phyloP scores from a whole-genome alignment of 2,797 vertebrate species.

The Tangara arthus region DNA sequence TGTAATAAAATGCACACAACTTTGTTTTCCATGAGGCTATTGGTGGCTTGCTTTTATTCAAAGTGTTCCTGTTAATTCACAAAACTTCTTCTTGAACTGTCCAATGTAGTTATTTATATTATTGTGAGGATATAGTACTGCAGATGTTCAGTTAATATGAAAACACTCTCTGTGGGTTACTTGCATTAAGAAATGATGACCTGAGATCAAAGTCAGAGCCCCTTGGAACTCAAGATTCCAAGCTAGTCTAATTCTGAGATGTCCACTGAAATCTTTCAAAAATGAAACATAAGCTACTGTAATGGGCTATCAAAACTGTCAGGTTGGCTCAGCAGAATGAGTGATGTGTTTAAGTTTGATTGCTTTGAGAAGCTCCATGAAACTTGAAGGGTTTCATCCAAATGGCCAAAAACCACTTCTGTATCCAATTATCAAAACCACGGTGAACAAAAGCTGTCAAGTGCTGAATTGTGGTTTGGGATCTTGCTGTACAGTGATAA shows the following conservation, averaged over 20 bases:
- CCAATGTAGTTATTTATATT: background rate
- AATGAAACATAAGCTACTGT: conserved; percentile 66
- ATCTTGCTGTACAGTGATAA: background rate
- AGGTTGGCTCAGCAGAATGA: conserved; percentile 59
- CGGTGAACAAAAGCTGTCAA: conserved; percentile 50
- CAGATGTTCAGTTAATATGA: background rate
- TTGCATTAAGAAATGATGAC: conserved; percentile 64
- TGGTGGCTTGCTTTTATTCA: conserved; percentile 47
- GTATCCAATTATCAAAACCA: conserved; percentile 54
- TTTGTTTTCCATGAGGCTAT: conserved; percentile 11
- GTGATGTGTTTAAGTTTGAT: conserved; percentile 62
- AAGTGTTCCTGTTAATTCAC: background rate
- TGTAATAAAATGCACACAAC: background rate
- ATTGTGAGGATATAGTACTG: background rate
- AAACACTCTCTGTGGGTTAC: background rate
- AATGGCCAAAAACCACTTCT: conserved; percentile 63
- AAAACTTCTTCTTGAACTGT: background rate
- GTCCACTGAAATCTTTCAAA: conserved; percentile 69
- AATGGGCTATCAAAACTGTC: conserved; percentile 74
- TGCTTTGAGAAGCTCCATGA: conserved; percentile 50
- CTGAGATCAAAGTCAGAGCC: conserved; percentile 60
- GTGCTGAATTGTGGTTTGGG: conserved; percentile 1
- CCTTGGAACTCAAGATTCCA: conserved; percentile 43
- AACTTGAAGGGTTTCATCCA: conserved; percentile 45
- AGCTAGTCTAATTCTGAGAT: conserved; percentile 62